phyloP scores from a whole-genome alignment of 2,797 vertebrate species.

The Bradypodion pumilum region DNA sequence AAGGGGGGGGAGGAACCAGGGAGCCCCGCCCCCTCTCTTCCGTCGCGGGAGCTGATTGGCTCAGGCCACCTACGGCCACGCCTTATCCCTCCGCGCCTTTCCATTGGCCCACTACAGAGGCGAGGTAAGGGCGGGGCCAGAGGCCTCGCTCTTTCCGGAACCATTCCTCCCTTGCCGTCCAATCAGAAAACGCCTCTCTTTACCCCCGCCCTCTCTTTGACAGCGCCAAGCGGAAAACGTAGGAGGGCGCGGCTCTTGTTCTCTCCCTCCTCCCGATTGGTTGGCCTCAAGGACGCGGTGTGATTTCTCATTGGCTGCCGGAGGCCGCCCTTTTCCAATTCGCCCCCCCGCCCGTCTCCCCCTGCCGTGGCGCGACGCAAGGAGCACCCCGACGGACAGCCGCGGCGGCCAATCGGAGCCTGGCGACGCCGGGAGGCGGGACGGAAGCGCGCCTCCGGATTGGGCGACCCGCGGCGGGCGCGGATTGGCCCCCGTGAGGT shows the following conservation, averaged over 20 bases:
- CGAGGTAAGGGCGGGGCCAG: background rate
- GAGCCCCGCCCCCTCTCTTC: background rate
- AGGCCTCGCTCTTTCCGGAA: background rate
- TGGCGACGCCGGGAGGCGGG: background rate
- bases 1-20: too few species aligned
- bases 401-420: background rate
- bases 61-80: background rate
- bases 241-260: background rate
- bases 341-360: background rate
- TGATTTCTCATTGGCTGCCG: slow-evolving; percentile 54
- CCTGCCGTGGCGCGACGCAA: background rate
- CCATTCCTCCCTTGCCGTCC: background rate
- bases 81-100: background rate
- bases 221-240: background rate
- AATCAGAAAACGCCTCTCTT: background rate
- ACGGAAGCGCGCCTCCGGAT: background rate
- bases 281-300: slow-evolving; percentile 57
- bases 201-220: background rate
- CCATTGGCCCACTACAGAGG: background rate
- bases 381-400: background rate
- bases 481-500: slow-evolving; percentile 38
- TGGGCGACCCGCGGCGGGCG: background rate
- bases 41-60: background rate
- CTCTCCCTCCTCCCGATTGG: slow-evolving; percentile 41
- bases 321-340: rapidly evolving